Percentiles rank a stretch among this genome's conserved stretches.
phyloP scores from a whole-genome alignment of 2,888 invertebrate genomes.

The Pseudococcus viburni region DNA sequence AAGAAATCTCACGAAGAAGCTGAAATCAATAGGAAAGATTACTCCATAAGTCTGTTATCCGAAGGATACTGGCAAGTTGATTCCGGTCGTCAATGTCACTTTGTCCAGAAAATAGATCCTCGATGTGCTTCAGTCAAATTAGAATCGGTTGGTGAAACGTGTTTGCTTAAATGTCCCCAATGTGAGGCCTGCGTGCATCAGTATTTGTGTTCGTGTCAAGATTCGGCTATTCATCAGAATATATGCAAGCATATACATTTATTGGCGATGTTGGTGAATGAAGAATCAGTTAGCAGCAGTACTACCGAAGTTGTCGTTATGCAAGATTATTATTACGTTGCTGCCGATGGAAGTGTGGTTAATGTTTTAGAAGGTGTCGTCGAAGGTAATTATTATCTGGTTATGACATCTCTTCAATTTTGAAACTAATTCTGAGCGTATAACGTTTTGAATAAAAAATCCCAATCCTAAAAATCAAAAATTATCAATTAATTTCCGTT shows the following conservation, averaged over 20 bases:
- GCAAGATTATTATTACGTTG: background rate
- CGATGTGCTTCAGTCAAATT: background rate
- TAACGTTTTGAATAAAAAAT: background rate
- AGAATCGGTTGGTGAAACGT: background rate
- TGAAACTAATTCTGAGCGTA: background rate
- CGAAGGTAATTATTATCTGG: background rate
- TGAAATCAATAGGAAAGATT: background rate
- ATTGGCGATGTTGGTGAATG: background rate
- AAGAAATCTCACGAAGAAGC: background rate
- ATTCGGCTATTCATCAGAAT: background rate
- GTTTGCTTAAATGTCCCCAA: background rate
- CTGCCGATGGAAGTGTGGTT: background rate
- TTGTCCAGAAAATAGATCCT: background rate
- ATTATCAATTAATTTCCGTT: too few relatives aligned
- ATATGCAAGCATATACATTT: background rate
- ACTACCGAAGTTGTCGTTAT: background rate
- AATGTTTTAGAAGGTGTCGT: background rate
- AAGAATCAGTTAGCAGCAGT: background rate
- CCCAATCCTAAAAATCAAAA: too few relatives aligned
- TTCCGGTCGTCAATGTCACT: background rate
- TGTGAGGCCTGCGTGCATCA: background rate
- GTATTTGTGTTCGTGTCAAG: background rate
- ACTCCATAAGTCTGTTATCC: background rate
- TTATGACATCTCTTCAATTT: background rate
- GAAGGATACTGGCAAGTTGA: background rate